Base-by-base conservation (phyloP, 2,888 invertebrate genomes). In the Chymomyza procnemis region DNA sequence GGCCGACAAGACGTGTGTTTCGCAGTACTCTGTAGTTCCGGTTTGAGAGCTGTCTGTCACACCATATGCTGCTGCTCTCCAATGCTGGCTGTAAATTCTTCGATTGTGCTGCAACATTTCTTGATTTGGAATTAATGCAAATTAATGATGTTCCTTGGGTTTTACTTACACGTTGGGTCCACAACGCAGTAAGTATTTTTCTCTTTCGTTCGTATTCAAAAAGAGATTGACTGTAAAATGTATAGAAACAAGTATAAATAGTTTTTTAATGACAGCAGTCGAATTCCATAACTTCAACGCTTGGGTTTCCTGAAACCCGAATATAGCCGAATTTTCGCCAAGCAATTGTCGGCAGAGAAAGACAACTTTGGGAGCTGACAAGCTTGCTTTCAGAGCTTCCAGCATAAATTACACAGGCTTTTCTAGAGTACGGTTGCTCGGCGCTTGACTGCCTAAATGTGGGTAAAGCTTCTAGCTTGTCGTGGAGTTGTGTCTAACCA, bases 101-200 rank as follows among this genome's bases (percentile, higher is more conserved):
- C 78, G 66, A 69, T 77, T 70, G 64, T 69, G 34, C 76, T 78
- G 74, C 87, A 72, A 78, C 77, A 79, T 80, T 87, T 81, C 83
- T 86, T 90, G 90, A 90, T 90, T 85, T 78, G 89, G 90, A 90
- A 90, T 90, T 90, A 90, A 90, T 90, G 88, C 90, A 90, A 90
- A 90, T 90, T 90, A 90, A 90, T 90, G 90, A 89, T 89, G 74
- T 83, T 61, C 62, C 5, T 2, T 26, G 26, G 26, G 26, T 5
- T 26, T n/a, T 41, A 18, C 22, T 57, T 50, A 60, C 56, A 65
- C 18, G 47, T 34, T 41, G 6, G 18, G 30, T 52, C 18, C 9
- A 26, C 4, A 3, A 16, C 9, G 26, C 1, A 12, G 26, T 8
- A 41, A 41, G 34, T 41, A 12, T 41, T 41, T 34, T 26, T 4